Conservation (phyloP, 2,113 vertebrate genomes). For the Xenus cinereus region DNA sequence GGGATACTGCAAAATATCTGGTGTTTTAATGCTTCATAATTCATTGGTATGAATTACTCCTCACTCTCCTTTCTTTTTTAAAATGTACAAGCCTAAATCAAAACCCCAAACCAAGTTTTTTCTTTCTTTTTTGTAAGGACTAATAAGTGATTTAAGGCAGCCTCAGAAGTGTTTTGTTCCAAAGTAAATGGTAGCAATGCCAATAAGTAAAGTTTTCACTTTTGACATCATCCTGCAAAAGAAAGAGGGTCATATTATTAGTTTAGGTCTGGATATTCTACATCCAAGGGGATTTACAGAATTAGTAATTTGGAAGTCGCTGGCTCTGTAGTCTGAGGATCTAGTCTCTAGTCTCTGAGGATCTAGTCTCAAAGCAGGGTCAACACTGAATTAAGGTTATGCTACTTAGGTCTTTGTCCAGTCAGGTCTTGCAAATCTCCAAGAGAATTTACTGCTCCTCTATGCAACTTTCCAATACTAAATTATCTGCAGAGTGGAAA, state of each 20-base stretch:
- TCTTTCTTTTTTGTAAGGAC: background rate
- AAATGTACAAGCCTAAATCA: background rate
- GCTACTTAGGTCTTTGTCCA: background rate
- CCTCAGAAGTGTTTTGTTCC: background rate
- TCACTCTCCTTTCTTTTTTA: background rate
- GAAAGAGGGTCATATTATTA: background rate
- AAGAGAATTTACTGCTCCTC: background rate
- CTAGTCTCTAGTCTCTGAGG: background rate
- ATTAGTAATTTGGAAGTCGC: background rate
- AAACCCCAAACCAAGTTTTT: background rate
- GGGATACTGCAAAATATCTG: background rate
- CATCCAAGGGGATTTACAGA: background rate
- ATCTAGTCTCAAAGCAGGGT: background rate
- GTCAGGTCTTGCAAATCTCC: background rate
- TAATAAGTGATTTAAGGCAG: background rate
- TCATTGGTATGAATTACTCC: background rate
- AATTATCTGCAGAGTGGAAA: background rate
- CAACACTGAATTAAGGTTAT: background rate
- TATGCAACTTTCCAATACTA: background rate
- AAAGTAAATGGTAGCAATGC: background rate
- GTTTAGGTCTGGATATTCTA: background rate
- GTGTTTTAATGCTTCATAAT: background rate
- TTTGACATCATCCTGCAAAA: background rate
- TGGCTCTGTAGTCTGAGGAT: accelerated
- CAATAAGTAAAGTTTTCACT: background rate